Conservation (phyloP, 2,888 invertebrate genomes). For the Rhyacophila evoluta region DNA sequence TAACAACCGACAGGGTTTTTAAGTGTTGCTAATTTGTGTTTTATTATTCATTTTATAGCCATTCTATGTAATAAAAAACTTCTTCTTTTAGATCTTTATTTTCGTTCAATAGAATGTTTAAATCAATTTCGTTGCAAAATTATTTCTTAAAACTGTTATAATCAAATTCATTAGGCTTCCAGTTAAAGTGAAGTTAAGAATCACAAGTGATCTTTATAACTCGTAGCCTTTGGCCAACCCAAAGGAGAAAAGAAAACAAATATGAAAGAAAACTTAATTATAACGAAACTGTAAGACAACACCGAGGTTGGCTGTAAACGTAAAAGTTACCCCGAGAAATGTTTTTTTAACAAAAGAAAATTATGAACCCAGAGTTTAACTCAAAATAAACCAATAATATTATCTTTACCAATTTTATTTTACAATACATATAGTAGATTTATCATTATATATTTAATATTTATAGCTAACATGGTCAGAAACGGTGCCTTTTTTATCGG, state of each 20-base stretch:
- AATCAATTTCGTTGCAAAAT: background rate
- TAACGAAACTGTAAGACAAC: slow-evolving; percentile 41
- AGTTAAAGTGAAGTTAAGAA: background rate
- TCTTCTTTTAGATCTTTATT: no score
- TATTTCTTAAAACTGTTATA: background rate
- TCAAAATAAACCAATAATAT: background rate
- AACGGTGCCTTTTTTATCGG: no score
- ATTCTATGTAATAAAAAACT: no score
- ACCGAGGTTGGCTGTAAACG: slow-evolving; percentile 32
- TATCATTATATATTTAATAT: no score
- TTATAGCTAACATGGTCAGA: no score
- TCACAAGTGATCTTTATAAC: background rate
- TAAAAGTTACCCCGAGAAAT: slow-evolving; percentile 40
- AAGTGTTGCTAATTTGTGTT: no score
- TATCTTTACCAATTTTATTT: background rate
- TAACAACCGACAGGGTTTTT: no score
- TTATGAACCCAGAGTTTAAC: background rate
- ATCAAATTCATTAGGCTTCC: background rate
- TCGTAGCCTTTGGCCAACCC: background rate
- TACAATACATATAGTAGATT: background rate
- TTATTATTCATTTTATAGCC: no score
- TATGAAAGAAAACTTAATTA: slow-evolving; percentile 51
- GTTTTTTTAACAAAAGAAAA: background rate
- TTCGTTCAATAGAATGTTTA: background rate
- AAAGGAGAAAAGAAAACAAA: slow-evolving; percentile 43